These are phyloP conservation scores for Chrosomus eos DNA, from an alignment of 2,797 vertebrate genomes.

Conservation along the genomic window DNA sequence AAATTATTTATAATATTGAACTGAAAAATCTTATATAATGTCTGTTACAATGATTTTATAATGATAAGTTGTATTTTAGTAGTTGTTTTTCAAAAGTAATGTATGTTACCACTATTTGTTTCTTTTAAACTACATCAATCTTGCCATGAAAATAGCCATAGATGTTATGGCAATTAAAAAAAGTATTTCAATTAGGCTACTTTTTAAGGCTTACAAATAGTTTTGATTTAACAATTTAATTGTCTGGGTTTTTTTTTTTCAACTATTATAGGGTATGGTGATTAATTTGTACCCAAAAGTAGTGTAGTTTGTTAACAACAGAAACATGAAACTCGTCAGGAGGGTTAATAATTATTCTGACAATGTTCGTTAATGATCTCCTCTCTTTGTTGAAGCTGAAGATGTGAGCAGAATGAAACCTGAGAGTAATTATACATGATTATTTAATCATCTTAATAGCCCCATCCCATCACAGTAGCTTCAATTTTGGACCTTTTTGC, in stretches of 20 bases:
- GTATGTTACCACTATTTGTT: neutral
- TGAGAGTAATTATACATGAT: conserved; percentile 34
- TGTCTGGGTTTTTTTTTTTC: neutral
- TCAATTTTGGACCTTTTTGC: neutral
- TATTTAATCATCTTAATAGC: conserved; percentile 66
- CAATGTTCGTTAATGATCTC: conserved; percentile 5
- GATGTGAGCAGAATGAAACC: neutral
- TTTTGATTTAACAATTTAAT: neutral
- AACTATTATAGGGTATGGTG: neutral
- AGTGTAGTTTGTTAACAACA: neutral
- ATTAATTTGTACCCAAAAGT: neutral
- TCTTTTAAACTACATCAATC: neutral
- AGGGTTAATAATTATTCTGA: neutral
- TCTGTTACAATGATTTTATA: too few relatives aligned
- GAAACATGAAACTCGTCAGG: neutral
- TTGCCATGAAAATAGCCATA: neutral
- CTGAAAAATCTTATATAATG: neutral
- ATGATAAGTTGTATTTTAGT: too few relatives aligned
- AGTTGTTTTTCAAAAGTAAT: neutral
- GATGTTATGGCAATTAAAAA: neutral
- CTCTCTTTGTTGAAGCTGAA: neutral
- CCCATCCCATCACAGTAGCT: neutral
- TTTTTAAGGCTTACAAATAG: neutral
- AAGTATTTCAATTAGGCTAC: neutral
- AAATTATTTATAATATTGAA: neutral